Evolutionary conservation across 2,888 invertebrate genomes (phyloP).

Genomic region (Cryptosula pallasiana): DNA sequence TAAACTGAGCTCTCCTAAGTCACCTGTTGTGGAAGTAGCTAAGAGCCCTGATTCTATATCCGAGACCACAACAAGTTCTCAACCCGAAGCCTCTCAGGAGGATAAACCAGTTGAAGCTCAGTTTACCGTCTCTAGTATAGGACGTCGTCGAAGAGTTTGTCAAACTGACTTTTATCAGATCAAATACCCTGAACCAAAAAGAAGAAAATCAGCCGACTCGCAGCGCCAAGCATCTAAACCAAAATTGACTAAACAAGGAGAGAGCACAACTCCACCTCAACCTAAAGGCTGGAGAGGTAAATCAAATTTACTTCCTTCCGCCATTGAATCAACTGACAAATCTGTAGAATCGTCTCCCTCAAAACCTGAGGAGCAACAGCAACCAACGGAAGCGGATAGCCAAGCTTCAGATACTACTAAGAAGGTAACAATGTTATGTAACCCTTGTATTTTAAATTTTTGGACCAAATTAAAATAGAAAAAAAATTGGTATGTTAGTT

Average conservation of each 20-base stretch:
- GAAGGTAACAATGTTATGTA: too few species aligned
- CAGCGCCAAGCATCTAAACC: neutral
- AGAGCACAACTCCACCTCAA: neutral
- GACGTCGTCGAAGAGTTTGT: neutral
- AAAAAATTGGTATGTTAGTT: too few species aligned
- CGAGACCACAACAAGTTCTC: neutral
- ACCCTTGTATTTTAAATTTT: too few species aligned
- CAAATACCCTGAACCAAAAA: constrained; percentile 8
- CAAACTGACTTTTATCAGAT: constrained; percentile 14
- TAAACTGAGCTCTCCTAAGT: neutral
- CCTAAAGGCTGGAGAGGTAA: constrained; percentile 5
- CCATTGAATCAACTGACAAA: too few species aligned
- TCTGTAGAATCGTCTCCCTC: too few species aligned
- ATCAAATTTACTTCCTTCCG: neutral
- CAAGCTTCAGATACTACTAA: too few species aligned
- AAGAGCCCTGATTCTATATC: neutral
- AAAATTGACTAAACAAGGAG: neutral
- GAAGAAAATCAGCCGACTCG: neutral
- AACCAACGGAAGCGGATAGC: too few species aligned
- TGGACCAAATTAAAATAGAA: too few species aligned
- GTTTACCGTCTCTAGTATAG: neutral
- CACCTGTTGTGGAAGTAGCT: too few species aligned
- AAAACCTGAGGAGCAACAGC: too few species aligned
- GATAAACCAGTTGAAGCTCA: neutral
- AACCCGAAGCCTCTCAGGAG: neutral